Base-by-base conservation (phyloP, 2,888 invertebrate genomes). In the Seladonia tumulorum region DNA sequence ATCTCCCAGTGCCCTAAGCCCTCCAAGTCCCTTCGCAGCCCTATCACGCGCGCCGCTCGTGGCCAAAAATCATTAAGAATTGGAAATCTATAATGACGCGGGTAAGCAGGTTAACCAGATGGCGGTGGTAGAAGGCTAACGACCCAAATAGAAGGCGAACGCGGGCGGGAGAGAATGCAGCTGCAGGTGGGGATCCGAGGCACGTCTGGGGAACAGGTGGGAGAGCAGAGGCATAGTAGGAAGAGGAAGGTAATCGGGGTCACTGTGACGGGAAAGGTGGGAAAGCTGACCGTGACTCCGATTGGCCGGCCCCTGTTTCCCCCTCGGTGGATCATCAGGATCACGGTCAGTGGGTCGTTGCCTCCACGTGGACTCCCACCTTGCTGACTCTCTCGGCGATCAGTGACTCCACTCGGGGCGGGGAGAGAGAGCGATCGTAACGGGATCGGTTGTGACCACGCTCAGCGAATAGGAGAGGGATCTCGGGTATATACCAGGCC, bases 331-430 rank as follows among this genome's bases (percentile, higher is more conserved):
- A 47, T 83, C 70, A 49, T 76, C 70, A 42, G 73, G 86, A 94
- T 94, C 91, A 94, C 93, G 94, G 94, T 93, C 90, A 95, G 93
- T 95, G 91, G 92, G 95, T 93, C 94, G 91, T 89, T 94, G 90
- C 90, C 93, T 93, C 87, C 90, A 89, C 91, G 91, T 88, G 88
- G 87, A 84, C 81, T 75, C 80, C 87, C 85, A 81, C 85, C 71
- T 39, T 66, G 75, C 81, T 8, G 14, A 35, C 85, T 81, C 81
- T 76, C 81, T 63, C 70, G 35, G 16, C 71, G 76, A 60, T 49
- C 72, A 57, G 53, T 71, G 71, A 18, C 85, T 29, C 75, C 72
- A 1, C 70, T 60, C 77, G 39, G 73, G 68, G 80, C 66, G 73
- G 82, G 81, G 85, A 70, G 80, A 79, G 74, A 72, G 80, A 79